Evolutionary conservation across 2,888 invertebrate species (phyloP).

Genomic region (Drosophila birchii): DNA sequence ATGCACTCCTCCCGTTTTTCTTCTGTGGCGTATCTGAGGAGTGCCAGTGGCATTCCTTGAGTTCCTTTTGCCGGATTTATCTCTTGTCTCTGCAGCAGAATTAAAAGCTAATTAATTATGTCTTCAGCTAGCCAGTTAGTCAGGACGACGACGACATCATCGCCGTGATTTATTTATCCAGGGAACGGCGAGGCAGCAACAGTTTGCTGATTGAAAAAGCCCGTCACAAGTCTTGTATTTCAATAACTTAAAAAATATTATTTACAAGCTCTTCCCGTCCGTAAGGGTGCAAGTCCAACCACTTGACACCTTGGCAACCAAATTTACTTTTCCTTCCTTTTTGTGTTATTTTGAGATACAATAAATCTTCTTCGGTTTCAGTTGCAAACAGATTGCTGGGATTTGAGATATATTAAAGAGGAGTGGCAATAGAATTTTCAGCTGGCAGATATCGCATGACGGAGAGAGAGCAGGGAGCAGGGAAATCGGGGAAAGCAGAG

Average conservation of each 20-base stretch:
- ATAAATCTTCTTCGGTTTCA: constrained; percentile 79
- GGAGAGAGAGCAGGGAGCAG: neutral
- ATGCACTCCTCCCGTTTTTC: constrained; percentile 58
- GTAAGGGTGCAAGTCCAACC: constrained; percentile 40
- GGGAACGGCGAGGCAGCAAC: constrained; percentile 56
- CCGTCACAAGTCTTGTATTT: constrained; percentile 67
- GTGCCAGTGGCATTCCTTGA: constrained; percentile 58
- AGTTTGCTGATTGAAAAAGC: constrained; percentile 63
- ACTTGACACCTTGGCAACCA: constrained; percentile 72
- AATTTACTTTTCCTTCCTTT: constrained; percentile 32
- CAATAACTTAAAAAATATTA: constrained; percentile 76
- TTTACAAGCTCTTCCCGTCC: constrained; percentile 46
- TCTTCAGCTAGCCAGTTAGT: constrained; percentile 62
- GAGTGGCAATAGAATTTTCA: constrained; percentile 38
- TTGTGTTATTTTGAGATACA: constrained; percentile 43
- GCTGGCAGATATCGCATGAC: constrained; percentile 32
- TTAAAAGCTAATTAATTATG: constrained; percentile 80
- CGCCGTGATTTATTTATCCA: constrained; percentile 65
- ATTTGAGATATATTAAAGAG: constrained; percentile 67
- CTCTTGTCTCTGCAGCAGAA: constrained; percentile 54
- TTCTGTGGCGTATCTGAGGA: constrained; percentile 23
- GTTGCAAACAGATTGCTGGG: constrained; percentile 79
- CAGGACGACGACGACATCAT: constrained; percentile 40
- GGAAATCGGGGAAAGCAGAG: constrained; percentile 33
- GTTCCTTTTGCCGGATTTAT: constrained; percentile 13